Evolutionary conservation across 2,888 invertebrate species (phyloP).

Genomic region (Drosophila ochracea): DNA sequence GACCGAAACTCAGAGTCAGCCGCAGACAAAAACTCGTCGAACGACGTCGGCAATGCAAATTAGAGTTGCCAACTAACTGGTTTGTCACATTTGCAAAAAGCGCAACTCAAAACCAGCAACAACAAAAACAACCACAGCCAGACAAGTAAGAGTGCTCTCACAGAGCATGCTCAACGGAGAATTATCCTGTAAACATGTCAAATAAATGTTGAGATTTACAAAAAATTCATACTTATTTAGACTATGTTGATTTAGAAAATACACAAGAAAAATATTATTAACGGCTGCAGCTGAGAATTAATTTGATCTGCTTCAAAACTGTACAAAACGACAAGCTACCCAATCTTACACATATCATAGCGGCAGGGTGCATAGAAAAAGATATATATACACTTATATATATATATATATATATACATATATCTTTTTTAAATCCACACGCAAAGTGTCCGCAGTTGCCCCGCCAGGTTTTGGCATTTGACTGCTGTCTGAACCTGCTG

Average conservation of each 20-base stretch:
- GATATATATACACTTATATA: too few species aligned
- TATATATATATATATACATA: neutral
- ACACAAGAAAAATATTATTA: neutral
- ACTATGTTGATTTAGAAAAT: neutral
- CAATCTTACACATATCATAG: neutral
- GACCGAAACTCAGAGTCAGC: slow-evolving; percentile 32
- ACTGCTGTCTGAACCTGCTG: slow-evolving; percentile 47
- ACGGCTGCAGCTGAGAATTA: neutral
- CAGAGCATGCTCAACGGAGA: neutral
- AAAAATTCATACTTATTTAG: neutral
- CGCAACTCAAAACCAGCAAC: slow-evolving; percentile 9
- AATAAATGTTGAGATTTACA: neutral
- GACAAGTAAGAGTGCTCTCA: neutral
- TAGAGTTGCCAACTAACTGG: slow-evolving; percentile 72
- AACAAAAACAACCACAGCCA: neutral
- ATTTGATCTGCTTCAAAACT: neutral
- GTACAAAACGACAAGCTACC: neutral
- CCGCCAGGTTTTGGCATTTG: slow-evolving; percentile 1
- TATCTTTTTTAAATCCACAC: neutral
- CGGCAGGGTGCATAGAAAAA: neutral
- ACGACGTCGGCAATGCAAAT: slow-evolving; percentile 74
- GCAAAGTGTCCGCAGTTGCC: slow-evolving; percentile 4
- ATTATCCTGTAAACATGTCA: slow-evolving; percentile 1
- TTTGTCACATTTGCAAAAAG: slow-evolving; percentile 56
- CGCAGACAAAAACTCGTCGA: slow-evolving; percentile 56